Base-by-base conservation (phyloP, 2,888 invertebrate species). In the Flexamia atlantica region DNA sequence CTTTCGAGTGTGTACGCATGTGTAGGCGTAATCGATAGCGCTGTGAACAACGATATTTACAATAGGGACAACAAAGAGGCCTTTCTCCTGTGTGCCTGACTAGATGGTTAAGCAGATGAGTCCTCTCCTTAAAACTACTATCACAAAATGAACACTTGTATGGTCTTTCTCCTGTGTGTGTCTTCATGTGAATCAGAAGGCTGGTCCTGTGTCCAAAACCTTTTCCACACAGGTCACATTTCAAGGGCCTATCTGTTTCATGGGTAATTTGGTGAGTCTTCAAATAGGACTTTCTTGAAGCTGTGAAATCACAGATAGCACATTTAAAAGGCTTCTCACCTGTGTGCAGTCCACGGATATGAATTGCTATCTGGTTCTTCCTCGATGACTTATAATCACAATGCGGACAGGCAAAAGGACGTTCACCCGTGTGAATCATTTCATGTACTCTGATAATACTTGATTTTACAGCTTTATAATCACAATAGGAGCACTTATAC, bases 371-470 rank as follows among this genome's bases (percentile, higher is more conserved):
- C 20, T 64, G 64, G 64, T 64, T 64, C 30, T 64, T 64, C 64
- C 64, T 64, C 0, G 64, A 64, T 1, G 64, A 64, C 28, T 30
- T 5, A 30, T 64, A 64, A 17, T 64, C 64, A 30, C 64, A 64
- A 20, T 64, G 30, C 0, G 64, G 64, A 64, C 64, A 64, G 2
- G 64, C 64, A 64, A 28, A 64, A 30, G 64, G 64, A 25, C 64
- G 64, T 64, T 64, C 64, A 9, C 64, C 64, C 17, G 64, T 64
- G 14, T 64, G 64, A 3, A 30, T 64, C 64, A 64, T 64, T 64
- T 64, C 64, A 64, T 64, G 64, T 17, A 64, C 64, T 64, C 64
- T 64, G 25, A 64, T 64, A 28, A 64, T 64, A 30, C 64, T 64
- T 1, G 64, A 28, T 64, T 64, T 64, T 4, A 30, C 64, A 28